Conservation (phyloP, 2,797 vertebrate species). For the Peromyscus attwateri region DNA sequence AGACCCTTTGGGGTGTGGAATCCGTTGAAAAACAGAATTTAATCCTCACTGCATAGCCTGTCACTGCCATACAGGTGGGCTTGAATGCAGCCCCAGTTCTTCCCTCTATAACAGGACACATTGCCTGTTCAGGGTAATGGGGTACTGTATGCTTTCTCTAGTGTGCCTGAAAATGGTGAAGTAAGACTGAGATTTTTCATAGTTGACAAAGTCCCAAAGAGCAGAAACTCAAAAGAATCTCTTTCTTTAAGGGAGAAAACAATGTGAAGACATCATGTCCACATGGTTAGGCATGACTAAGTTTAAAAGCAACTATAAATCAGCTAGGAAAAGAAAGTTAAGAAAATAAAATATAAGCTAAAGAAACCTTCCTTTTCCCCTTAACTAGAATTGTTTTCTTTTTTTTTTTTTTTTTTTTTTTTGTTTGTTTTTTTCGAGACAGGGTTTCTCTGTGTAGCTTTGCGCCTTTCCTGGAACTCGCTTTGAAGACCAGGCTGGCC, state of each 20-base stretch:
- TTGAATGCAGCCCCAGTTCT: not conserved
- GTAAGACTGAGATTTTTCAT: not conserved
- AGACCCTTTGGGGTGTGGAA: not conserved
- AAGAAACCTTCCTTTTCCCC: not conserved
- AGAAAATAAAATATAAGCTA: not conserved
- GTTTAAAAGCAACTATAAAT: conserved; percentile 59
- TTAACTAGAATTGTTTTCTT: not conserved
- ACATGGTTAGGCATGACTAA: not conserved
- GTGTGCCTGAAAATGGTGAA: not conserved
- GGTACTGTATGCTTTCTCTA: not conserved
- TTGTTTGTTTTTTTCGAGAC: too few relatives aligned
- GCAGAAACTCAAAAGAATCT: conserved; percentile 7
- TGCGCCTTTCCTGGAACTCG: too few relatives aligned
- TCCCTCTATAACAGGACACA: not conserved
- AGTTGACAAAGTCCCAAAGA: not conserved
- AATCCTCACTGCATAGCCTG: not conserved
- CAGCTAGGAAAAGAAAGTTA: not conserved
- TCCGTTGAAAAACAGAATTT: not conserved
- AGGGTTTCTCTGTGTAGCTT: too few relatives aligned
- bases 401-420: conserved; percentile 9
- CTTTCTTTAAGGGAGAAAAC: not conserved
- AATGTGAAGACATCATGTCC: not conserved
- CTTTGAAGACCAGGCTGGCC: too few relatives aligned
- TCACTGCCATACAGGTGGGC: not conserved
- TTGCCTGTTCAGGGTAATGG: not conserved